phyloP scores from a whole-genome alignment of 2,113 vertebrate species.

The Gopherus evgoodei region DNA sequence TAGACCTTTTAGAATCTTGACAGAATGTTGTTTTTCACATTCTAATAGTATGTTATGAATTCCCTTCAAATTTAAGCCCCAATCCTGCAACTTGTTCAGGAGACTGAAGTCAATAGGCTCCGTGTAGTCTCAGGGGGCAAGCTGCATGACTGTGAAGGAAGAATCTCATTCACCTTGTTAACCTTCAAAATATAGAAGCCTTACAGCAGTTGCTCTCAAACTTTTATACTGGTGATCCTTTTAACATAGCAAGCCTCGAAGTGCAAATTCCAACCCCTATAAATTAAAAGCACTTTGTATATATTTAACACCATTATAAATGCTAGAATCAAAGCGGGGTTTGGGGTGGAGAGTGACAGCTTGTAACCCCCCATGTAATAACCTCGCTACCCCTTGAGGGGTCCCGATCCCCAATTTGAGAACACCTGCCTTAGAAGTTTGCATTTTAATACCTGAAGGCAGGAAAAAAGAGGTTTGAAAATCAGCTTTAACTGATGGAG shows the following conservation, averaged over 20 bases:
- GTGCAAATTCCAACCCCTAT: no score
- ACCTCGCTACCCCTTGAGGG: no score
- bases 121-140: neutral
- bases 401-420: no score
- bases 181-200: slow-evolving; percentile 42
- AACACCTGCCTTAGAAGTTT: neutral
- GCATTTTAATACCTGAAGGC: slow-evolving; percentile 28
- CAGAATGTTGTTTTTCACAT: slow-evolving; percentile 5
- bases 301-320: no score
- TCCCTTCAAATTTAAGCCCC: neutral
- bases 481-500: neutral
- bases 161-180: slow-evolving; percentile 34
- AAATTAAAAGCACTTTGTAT: no score
- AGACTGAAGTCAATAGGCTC: neutral
- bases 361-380: no score
- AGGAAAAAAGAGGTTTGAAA: slow-evolving; percentile 41
- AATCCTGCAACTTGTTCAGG: slow-evolving; percentile 17
- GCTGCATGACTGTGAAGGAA: neutral
- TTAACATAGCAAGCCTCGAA: no score
- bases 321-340: no score
- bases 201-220: neutral
- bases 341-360: no score
- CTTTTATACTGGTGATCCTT: no score
- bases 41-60: slow-evolving; percentile 2
- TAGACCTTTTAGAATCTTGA: slow-evolving; percentile 8